phyloP scores from a whole-genome alignment of 2,888 invertebrate species.

The Lydus trimaculatus region DNA sequence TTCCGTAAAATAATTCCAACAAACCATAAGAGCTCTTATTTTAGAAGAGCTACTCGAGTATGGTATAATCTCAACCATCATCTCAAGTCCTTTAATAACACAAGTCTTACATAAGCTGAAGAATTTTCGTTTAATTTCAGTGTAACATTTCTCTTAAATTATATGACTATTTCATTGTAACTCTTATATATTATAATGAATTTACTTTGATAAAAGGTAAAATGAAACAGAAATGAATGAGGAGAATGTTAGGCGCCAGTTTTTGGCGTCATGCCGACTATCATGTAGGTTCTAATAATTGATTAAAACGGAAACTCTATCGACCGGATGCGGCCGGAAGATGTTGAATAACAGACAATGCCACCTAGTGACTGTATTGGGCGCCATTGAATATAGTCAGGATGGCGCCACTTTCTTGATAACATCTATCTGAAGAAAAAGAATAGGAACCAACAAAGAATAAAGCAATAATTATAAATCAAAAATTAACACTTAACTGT shows the following conservation, averaged over 20 bases:
- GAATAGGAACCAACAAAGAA: constrained; percentile 5
- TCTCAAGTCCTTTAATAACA: not conserved
- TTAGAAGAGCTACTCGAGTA: not conserved
- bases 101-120: not conserved
- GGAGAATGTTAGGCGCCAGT: constrained; percentile 20
- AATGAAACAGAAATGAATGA: constrained; percentile 10
- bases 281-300: constrained; percentile 41
- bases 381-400: constrained; percentile 14
- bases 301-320: constrained; percentile 49
- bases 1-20: not conserved
- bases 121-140: not conserved
- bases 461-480: not conserved
- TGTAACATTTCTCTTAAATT: not conserved
- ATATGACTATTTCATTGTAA: not conserved
- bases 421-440: not conserved
- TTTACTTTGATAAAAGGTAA: not conserved
- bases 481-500: not conserved
- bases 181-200: not conserved
- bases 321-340: constrained; percentile 44
- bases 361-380: constrained; percentile 40
- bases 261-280: constrained; percentile 39
- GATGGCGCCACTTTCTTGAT: constrained; percentile 31
- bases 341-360: constrained; percentile 29
- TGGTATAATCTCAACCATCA: not conserved
- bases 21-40: not conserved